These are phyloP conservation scores for Phenganax stokvisi DNA, from an alignment of 92 coral and sea anemone genomes.

Conservation along the genomic window DNA sequence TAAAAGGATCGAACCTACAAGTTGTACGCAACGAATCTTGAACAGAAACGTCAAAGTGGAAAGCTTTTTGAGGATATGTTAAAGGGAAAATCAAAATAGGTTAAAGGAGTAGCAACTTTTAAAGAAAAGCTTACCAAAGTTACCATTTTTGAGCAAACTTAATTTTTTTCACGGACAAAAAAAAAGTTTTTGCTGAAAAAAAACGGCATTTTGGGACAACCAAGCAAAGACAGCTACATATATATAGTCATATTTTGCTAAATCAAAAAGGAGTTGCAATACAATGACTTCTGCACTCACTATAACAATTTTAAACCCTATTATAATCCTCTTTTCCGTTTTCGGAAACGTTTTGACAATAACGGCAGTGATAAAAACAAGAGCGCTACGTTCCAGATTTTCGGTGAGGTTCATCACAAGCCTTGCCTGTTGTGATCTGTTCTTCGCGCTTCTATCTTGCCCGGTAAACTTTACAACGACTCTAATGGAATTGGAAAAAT, in stretches of 20 bases:
- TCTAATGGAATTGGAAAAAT: background rate
- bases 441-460: slow-evolving; percentile 1
- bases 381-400: slow-evolving; percentile 12
- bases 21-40: no score
- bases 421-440: slow-evolving; percentile 26
- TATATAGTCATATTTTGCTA: background rate
- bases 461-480: slow-evolving; percentile 29
- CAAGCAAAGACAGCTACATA: background rate
- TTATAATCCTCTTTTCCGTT: background rate
- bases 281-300: background rate
- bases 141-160: no score
- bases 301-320: background rate
- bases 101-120: no score
- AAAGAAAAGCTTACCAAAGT: no score
- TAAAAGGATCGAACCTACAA: no score
- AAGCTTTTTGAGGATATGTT: no score
- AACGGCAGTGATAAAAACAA: slow-evolving; percentile 24
- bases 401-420: slow-evolving; percentile 24
- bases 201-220: no score
- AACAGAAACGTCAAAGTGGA: no score
- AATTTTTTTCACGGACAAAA: no score
- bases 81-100: no score
- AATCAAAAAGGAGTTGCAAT: no score
- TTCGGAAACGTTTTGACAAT: slow-evolving; percentile 32
- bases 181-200: no score